These are phyloP conservation scores for Conus betulinus DNA, from an alignment of 1,140 invertebrate genomes.

Conservation along the genomic window DNA sequence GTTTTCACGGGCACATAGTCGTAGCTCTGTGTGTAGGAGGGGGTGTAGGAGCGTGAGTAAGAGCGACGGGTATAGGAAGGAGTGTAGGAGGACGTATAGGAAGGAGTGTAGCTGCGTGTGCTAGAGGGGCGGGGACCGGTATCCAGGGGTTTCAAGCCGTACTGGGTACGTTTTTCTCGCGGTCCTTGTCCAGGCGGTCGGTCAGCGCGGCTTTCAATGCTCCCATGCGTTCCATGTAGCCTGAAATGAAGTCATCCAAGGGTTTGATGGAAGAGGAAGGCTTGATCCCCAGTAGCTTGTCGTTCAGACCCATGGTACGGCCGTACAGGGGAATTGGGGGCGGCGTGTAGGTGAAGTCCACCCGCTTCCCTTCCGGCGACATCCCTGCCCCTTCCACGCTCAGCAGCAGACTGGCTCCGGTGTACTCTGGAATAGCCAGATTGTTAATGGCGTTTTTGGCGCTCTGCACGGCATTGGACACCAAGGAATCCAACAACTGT, in stretches of 20 bases:
- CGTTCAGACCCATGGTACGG: not conserved
- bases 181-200: constrained; percentile 19
- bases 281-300: constrained; percentile 13
- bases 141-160: constrained; percentile 18
- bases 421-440: constrained; percentile 29
- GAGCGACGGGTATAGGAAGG: too few relatives aligned
- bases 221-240: constrained; percentile 33
- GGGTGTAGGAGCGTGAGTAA: not conserved
- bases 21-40: constrained; percentile 29
- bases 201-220: not conserved
- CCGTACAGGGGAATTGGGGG: constrained; percentile 33
- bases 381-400: constrained; percentile 36
- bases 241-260: constrained; percentile 25
- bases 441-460: constrained; percentile 14
- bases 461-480: constrained; percentile 4
- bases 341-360: constrained; percentile 33
- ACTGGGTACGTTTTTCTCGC: not conserved
- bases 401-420: constrained; percentile 32
- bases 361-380: constrained; percentile 21
- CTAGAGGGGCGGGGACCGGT: not conserved
- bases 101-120: not conserved
- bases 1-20: constrained; percentile 31
- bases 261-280: not conserved
- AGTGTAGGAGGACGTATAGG: not conserved
- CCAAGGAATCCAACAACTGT: constrained; percentile 28